Conservation (phyloP, 2,113 vertebrate genomes). For the Corvus moneduloides region DNA sequence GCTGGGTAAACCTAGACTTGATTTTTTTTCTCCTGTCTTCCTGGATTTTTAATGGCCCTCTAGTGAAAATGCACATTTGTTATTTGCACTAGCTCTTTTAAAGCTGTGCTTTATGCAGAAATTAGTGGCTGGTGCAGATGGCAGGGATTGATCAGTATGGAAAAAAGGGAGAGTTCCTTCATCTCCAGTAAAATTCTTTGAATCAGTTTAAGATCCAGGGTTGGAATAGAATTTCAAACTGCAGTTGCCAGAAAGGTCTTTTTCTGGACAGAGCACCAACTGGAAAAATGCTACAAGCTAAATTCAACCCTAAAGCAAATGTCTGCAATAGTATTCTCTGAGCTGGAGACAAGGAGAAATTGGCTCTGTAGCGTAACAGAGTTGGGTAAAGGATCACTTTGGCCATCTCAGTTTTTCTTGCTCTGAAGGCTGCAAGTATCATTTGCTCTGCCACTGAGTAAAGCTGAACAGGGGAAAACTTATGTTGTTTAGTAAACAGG, state of each 20-base stretch:
- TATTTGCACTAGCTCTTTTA: background rate
- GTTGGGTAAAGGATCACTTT: background rate
- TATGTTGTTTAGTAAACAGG: background rate
- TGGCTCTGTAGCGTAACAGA: background rate
- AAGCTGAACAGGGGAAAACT: background rate
- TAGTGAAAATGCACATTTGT: background rate
- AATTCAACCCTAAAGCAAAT: background rate
- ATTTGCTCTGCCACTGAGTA: background rate
- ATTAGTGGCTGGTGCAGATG: background rate
- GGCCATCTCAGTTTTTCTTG: background rate
- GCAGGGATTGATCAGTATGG: background rate
- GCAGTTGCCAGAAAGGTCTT: conserved; percentile 5
- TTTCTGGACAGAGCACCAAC: background rate
- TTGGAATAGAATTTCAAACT: conserved; percentile 1
- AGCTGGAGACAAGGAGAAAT: background rate
- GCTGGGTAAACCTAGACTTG: background rate
- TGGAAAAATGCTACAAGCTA: background rate
- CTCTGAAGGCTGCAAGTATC: background rate
- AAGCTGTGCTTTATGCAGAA: background rate
- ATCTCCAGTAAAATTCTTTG: background rate
- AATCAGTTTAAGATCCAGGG: background rate
- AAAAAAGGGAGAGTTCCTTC: background rate
- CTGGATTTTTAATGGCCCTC: background rate
- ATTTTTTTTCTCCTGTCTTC: background rate
- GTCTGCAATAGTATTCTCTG: background rate